phyloP scores from a whole-genome alignment of 2,113 vertebrate genomes.

The Micronisus gabar region DNA sequence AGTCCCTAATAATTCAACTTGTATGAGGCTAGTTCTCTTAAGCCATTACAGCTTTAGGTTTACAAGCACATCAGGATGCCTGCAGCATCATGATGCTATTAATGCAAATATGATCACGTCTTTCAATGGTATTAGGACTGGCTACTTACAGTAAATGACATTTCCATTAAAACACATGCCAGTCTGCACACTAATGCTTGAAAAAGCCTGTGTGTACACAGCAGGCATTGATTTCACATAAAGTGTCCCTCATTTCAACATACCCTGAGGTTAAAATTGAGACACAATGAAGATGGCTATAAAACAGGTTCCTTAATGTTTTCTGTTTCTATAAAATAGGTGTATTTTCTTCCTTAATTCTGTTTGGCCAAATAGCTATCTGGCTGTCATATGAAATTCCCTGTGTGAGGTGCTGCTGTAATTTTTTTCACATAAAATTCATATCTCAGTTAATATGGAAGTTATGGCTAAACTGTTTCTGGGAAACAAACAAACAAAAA shows the following conservation, averaged over 20 bases:
- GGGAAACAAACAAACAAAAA: background rate
- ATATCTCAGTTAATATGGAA: background rate
- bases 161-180: slow-evolving; percentile 15
- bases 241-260: background rate
- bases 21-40: background rate
- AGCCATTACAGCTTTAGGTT: background rate
- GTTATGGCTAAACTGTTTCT: background rate
- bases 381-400: background rate
- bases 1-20: slow-evolving; percentile 14
- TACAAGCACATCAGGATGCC: background rate
- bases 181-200: background rate
- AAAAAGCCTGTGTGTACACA: background rate
- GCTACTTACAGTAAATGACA: background rate
- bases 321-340: background rate
- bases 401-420: background rate
- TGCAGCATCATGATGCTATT: background rate
- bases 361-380: background rate
- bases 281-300: background rate
- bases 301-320: background rate
- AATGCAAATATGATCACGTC: background rate
- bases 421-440: background rate
- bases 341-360: background rate
- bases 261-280: background rate
- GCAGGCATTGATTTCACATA: background rate
- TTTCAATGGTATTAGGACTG: background rate